Evolutionary conservation across 1,140 invertebrate genomes (phyloP), one percentile per base, ranked within the genome.

Genomic region (Hycleus cichorii): DNA sequence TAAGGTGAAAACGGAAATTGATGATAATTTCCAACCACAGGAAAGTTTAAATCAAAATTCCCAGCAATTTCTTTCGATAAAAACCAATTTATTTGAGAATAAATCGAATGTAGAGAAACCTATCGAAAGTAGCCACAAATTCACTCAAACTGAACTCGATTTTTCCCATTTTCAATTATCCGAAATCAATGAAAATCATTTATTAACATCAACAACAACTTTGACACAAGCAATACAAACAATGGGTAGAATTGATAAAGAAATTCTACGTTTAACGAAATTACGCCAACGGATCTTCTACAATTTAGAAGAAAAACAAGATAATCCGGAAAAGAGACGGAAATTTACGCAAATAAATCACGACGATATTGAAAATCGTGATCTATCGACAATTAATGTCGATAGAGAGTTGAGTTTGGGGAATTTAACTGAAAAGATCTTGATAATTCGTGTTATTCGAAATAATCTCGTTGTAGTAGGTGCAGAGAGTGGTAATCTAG

Each of bases 401-500:
- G 5, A 52, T 10, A 44, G 47, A 32, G 12, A 24, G 2, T 25
- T 50, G 10, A 25, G 49, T 4, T 49, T 49, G 51, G 44, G 32
- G 11, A 9, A n/a, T 18, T 11, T 27, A 5, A 11, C 11, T 12
- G 47, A 63, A 32, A 63, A 63, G 39, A 58, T 63, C 11, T 45
- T 59, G 7, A 57, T 53, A 1, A 44, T 53, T 9, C 44, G 46
- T 12, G 42, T 53, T 38, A 38, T 3, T 44, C 0, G 4, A 12
- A 47, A 47, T 10, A n/a, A 27, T 5, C 32, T 32, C 4, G 25
- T 63, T 18, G n/a, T 67, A 24, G 63, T 60, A 5, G 60, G 58
- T 25, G 48, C 59, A 6, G 65, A 65, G 9, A 61, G 18, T 27
- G 65, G 65, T 4, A 54, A 55, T 26, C 27, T 67, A 4, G 63